phyloP scores from a whole-genome alignment of 2,113 vertebrate species.

The Oryzias melastigma region DNA sequence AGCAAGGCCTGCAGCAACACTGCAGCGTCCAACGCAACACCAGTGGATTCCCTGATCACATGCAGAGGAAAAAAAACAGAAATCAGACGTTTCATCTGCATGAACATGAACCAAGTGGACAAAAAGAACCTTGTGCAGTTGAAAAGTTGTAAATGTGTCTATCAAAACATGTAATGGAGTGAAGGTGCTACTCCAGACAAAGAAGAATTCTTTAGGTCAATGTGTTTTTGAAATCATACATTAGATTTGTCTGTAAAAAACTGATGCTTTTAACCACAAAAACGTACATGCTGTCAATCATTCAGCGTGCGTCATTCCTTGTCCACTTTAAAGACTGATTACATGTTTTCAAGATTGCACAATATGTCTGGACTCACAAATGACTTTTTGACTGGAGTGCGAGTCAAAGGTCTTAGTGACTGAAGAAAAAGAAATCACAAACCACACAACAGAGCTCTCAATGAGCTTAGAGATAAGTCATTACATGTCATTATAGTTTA shows the following conservation, averaged over 20 bases:
- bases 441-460: background rate
- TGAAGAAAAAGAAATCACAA: slow-evolving; percentile 6
- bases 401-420: slow-evolving; percentile 9
- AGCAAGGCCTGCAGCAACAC: slow-evolving; percentile 10
- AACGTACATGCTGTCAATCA: slow-evolving; percentile 3
- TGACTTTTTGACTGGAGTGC: background rate
- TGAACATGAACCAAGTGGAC: too few species aligned
- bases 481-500: too few species aligned
- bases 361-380: slow-evolving; percentile 6
- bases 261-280: background rate
- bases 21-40: background rate
- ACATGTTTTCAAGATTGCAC: background rate
- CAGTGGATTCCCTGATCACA: background rate
- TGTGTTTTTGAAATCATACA: too few species aligned
- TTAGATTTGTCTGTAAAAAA: background rate
- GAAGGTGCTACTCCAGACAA: too few species aligned
- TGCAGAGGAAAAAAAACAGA: background rate
- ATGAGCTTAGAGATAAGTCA: too few species aligned
- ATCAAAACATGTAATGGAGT: too few species aligned
- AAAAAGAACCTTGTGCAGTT: too few species aligned
- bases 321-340: background rate
- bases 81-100: too few species aligned
- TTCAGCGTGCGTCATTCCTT: slow-evolving; percentile 4
- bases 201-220: too few species aligned
- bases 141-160: too few species aligned